phyloP scores from a whole-genome alignment of 2,797 vertebrate genomes.

The Cheracebus regulus region DNA sequence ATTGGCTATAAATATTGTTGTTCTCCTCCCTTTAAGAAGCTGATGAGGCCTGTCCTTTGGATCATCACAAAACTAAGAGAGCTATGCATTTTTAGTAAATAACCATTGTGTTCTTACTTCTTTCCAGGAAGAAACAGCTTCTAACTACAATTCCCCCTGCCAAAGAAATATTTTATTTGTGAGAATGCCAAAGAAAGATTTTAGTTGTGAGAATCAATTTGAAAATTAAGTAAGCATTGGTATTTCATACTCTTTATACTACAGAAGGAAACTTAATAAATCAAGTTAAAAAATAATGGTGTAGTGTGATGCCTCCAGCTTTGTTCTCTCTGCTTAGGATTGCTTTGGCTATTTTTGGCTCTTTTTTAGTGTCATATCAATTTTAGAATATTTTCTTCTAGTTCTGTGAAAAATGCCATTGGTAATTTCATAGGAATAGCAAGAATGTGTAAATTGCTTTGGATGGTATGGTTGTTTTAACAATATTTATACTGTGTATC shows the following conservation, averaged over 20 bases:
- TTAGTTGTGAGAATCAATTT: background rate
- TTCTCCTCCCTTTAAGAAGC: background rate
- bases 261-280: background rate
- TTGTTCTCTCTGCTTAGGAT: background rate
- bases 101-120: background rate
- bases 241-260: background rate
- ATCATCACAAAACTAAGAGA: background rate
- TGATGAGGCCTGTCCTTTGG: background rate
- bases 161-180: background rate
- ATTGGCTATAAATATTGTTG: background rate
- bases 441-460: background rate
- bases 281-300: background rate
- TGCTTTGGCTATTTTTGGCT: background rate
- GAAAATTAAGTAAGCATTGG: background rate
- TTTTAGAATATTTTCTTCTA: background rate
- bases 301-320: background rate
- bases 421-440: background rate
- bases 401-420: background rate
- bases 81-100: constrained; percentile 10
- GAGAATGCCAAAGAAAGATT: background rate
- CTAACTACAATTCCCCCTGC: background rate
- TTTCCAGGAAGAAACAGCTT: background rate
- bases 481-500: background rate
- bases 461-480: background rate
- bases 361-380: background rate